Percentiles rank a stretch among this genome's conserved stretches.
These are phyloP conservation scores for Bergia sp. DNA, from an alignment of 92 coral and sea anemone species.

Conservation along the genomic window DNA sequence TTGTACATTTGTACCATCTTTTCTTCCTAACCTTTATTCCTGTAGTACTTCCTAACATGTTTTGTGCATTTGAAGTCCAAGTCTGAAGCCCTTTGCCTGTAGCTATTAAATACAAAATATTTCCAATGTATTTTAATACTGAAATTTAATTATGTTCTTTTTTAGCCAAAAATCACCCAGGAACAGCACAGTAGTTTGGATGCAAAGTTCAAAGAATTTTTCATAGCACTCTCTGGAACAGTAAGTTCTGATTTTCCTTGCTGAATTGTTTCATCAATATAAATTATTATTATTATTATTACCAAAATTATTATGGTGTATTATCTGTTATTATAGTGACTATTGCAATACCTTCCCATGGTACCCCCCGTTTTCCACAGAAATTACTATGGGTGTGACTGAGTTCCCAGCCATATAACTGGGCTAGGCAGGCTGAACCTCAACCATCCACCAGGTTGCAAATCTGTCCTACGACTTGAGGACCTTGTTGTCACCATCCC, in stretches of 20 bases:
- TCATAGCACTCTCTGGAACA: background rate
- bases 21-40: too few relatives aligned
- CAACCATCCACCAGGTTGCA: too few relatives aligned
- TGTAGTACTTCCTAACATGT: too few relatives aligned
- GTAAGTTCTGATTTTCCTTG: background rate
- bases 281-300: too few relatives aligned
- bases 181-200: conserved; percentile 63
- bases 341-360: background rate
- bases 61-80: too few relatives aligned
- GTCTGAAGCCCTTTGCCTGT: too few relatives aligned
- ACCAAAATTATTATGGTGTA: too few relatives aligned
- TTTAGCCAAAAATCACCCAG: conserved; percentile 47
- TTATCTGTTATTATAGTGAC: background rate
- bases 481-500: too few relatives aligned
- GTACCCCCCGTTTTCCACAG: background rate
- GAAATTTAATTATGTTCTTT: background rate
- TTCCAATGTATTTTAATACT: background rate
- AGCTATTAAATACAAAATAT: background rate
- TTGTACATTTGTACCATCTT: too few relatives aligned
- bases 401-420: background rate
- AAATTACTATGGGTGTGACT: background rate
- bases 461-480: too few relatives aligned
- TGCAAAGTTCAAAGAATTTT: conserved; percentile 42
- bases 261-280: background rate
- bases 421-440: too few relatives aligned